These are phyloP conservation scores for Papilio dardanus DNA, from an alignment of 1,140 invertebrate species.

Conservation along the genomic window DNA sequence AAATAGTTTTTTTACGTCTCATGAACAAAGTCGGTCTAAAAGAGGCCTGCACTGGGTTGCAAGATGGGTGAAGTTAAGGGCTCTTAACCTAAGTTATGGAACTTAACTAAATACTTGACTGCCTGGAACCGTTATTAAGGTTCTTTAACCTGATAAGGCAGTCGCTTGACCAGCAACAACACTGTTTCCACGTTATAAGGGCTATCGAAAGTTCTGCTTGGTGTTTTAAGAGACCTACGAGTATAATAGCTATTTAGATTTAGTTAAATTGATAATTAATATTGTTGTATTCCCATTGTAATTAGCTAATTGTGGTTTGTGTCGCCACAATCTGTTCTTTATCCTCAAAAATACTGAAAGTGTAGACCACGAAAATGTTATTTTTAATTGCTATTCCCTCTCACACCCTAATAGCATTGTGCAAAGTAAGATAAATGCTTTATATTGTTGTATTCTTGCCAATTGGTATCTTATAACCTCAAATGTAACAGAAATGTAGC, in stretches of 20 bases:
- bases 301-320: neutral
- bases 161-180: neutral
- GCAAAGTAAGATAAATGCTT: neutral
- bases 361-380: neutral
- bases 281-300: neutral
- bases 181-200: neutral
- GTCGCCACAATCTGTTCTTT: neutral
- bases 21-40: neutral
- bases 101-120: neutral
- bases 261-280: neutral
- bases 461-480: neutral
- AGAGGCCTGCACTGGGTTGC: slow-evolving; percentile 11
- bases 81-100: neutral
- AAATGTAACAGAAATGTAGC: neutral
- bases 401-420: neutral
- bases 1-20: neutral
- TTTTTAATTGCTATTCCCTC: neutral
- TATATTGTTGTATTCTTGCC: neutral
- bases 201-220: neutral
- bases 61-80: neutral
- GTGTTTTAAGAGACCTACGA: too few relatives aligned
- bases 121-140: neutral
- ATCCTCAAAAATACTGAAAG: neutral
- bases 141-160: slow-evolving; percentile 1
- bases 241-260: neutral